These are phyloP conservation scores for Amphipoea lucens DNA, from an alignment of 2,888 invertebrate genomes.

Conservation along the genomic window DNA sequence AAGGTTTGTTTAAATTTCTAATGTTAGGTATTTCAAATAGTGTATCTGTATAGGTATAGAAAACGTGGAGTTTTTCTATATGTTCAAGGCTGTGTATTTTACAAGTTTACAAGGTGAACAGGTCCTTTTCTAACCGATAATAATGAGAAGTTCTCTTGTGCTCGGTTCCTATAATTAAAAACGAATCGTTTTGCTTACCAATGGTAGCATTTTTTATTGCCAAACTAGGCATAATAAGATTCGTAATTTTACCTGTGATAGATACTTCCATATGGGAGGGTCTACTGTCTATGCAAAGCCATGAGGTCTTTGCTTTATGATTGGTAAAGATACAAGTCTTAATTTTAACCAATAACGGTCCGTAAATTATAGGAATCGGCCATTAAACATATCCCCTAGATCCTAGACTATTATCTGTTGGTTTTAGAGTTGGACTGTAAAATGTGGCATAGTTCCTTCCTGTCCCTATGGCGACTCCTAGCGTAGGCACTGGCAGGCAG, in stretches of 20 bases:
- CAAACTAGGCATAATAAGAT: background rate
- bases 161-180: background rate
- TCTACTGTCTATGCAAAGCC: background rate
- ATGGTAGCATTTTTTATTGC: background rate
- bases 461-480: background rate
- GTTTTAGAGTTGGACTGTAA: background rate
- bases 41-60: background rate
- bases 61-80: background rate
- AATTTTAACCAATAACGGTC: background rate
- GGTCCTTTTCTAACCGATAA: background rate
- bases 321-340: background rate
- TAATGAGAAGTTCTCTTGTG: background rate
- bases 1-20: no score
- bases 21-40: no score
- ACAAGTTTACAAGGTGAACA: background rate
- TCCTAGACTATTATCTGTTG: background rate
- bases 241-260: background rate
- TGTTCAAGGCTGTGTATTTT: background rate
- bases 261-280: background rate
- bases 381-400: background rate
- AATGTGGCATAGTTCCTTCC: background rate
- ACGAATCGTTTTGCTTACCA: background rate
- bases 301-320: background rate
- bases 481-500: background rate
- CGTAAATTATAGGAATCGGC: background rate